Percentiles rank a stretch among this genome's conserved stretches.
Evolutionary conservation across 64 coral and sea anemone genomes (phyloP).

Genomic region (Stichodactyla helianthus): DNA sequence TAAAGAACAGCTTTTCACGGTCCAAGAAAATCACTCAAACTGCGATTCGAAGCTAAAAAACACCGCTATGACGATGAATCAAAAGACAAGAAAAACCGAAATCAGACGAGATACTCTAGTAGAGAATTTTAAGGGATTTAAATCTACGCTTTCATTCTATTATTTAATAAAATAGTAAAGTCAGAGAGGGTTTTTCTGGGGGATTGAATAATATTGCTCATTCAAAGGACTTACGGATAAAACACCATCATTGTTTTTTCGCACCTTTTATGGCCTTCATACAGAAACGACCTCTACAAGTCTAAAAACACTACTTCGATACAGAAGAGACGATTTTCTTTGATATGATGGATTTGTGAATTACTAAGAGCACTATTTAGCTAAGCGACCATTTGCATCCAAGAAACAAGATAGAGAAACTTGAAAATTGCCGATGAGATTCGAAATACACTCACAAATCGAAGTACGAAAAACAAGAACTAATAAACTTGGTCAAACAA

Average conservation of each 20-base stretch:
- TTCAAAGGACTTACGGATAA: neutral
- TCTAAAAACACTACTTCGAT: neutral
- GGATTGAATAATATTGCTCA: slow-evolving; percentile 1
- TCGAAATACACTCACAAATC: neutral
- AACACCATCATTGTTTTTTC: neutral
- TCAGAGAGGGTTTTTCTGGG: neutral
- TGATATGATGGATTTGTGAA: neutral
- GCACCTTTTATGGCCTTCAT: slow-evolving; percentile 16
- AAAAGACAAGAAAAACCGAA: neutral
- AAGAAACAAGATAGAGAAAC: neutral
- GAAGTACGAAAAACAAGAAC: neutral
- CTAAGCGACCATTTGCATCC: slow-evolving; percentile 35
- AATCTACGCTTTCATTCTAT: neutral
- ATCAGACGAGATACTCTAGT: neutral
- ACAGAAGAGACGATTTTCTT: neutral
- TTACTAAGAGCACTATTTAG: neutral
- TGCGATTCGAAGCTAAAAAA: neutral
- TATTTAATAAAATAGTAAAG: neutral
- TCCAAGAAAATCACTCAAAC: neutral
- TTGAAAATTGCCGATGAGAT: neutral
- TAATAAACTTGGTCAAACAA: neutral
- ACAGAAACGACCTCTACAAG: neutral
- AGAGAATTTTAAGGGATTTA: neutral
- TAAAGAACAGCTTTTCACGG: neutral
- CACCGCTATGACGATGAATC: neutral